Evolutionary conservation across 2,888 invertebrate genomes (phyloP).

Genomic region (Eretmocerus hayati): DNA sequence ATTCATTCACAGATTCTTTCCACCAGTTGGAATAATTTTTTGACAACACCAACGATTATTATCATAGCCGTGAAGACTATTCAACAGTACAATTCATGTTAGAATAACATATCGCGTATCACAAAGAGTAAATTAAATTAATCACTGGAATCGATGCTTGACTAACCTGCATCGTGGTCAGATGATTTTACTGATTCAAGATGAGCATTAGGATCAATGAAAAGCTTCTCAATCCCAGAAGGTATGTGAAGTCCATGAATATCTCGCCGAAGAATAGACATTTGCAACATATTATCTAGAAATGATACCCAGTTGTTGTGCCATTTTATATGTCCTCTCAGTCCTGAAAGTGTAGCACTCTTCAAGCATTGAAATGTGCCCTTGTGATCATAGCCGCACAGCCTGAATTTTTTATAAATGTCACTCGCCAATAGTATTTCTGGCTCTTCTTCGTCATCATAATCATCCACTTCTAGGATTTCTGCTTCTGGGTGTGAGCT

Average conservation of each 20-base stretch:
- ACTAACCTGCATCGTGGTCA: too few species aligned
- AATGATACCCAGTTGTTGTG: slow-evolving; percentile 61
- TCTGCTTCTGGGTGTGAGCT: slow-evolving; percentile 46
- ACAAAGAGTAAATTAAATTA: too few species aligned
- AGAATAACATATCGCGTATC: too few species aligned
- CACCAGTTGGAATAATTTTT: too few species aligned
- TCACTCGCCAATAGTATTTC: slow-evolving; percentile 38
- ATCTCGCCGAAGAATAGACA: slow-evolving; percentile 49
- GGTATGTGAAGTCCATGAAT: slow-evolving; percentile 52
- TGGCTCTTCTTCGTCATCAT: slow-evolving; percentile 27
- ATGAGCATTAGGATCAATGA: slow-evolving; percentile 51
- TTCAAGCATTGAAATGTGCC: slow-evolving; percentile 50
- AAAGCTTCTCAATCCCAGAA: slow-evolving; percentile 52
- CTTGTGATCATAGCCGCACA: slow-evolving; percentile 53
- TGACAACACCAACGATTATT: too few species aligned
- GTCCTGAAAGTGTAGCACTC: slow-evolving; percentile 45
- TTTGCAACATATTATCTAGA: slow-evolving; percentile 64
- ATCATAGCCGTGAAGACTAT: too few species aligned
- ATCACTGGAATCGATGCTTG: too few species aligned
- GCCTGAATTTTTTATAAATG: slow-evolving; percentile 47
- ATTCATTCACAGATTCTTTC: too few species aligned
- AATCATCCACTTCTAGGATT: slow-evolving; percentile 30
- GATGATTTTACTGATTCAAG: slow-evolving; percentile 29
- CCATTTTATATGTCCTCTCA: slow-evolving; percentile 49
- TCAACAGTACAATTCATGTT: too few species aligned